Percentiles rank a stretch among this genome's conserved stretches.
Evolutionary conservation across 2,797 vertebrate species (phyloP).

Genomic region (Tokudaia tokunoshimensis): DNA sequence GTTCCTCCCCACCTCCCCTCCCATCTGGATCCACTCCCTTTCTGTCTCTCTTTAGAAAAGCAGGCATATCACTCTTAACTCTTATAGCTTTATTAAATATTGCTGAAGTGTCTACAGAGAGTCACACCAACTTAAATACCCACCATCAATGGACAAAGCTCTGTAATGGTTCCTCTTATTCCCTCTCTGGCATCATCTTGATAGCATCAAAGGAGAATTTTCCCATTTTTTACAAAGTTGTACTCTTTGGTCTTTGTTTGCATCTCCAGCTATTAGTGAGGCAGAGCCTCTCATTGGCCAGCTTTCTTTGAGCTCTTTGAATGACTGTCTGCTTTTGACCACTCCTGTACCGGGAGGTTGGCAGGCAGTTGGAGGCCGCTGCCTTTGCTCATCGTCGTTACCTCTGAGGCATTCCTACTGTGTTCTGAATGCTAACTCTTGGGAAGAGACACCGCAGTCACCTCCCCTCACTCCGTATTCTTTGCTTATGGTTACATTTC

Average conservation of each 20-base stretch:
- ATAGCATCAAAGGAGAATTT: background rate
- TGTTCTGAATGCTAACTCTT: background rate
- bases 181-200: background rate
- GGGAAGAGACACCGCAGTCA: background rate
- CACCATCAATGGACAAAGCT: background rate
- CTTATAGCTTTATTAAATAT: background rate
- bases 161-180: background rate
- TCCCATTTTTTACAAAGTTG: background rate
- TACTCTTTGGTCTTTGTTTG: background rate
- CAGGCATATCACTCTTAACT: background rate
- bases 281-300: background rate
- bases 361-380: background rate
- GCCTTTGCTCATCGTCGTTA: background rate
- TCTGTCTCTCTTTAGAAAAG: background rate
- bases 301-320: background rate
- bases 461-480: background rate
- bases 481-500: constrained; percentile 21
- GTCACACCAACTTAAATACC: background rate
- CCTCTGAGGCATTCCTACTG: background rate
- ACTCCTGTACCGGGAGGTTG: background rate
- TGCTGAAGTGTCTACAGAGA: background rate
- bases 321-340: background rate
- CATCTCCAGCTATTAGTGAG: background rate
- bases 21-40: too few relatives aligned
- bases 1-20: background rate